Evolutionary conservation across 2,113 vertebrate genomes (phyloP).

Genomic region (Gallinago media): DNA sequence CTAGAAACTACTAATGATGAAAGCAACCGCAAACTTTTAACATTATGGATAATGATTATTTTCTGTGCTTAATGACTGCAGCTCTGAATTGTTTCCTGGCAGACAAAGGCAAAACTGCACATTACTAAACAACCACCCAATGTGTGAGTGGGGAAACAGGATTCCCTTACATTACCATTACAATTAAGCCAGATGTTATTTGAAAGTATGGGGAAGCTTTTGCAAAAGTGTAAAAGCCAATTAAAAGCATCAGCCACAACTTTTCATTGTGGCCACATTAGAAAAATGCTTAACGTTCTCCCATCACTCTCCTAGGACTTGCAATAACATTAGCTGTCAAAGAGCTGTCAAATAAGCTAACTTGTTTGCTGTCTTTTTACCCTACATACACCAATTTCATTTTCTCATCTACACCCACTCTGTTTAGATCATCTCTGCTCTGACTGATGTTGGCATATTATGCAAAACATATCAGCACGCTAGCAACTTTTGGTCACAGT

Average conservation of each 20-base stretch:
- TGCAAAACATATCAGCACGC: not conserved
- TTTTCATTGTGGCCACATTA: not conserved
- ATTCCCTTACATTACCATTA: not conserved
- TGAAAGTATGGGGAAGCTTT: not conserved
- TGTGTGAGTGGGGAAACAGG: not conserved
- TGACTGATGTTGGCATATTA: constrained; percentile 8
- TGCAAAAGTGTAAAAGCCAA: not conserved
- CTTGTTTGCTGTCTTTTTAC: not conserved
- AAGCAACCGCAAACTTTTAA: not conserved
- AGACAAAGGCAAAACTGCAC: not conserved
- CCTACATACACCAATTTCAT: not conserved
- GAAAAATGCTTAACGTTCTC: not conserved
- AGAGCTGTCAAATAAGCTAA: no score
- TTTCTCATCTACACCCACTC: not conserved
- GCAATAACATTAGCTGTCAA: not conserved
- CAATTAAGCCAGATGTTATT: not conserved
- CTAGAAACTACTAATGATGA: not conserved
- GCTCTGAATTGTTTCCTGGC: not conserved
- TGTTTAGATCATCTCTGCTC: not conserved
- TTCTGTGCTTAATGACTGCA: not conserved
- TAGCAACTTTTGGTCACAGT: constrained; percentile 19
- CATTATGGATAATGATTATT: not conserved
- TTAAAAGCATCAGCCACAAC: not conserved
- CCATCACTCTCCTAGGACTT: not conserved
- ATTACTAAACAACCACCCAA: not conserved